A percentile compares a stretch with the other conserved stretches of the same genome.
These are phyloP conservation scores for Pogonus chalceus DNA, from an alignment of 1,140 invertebrate species.

Conservation along the genomic window DNA sequence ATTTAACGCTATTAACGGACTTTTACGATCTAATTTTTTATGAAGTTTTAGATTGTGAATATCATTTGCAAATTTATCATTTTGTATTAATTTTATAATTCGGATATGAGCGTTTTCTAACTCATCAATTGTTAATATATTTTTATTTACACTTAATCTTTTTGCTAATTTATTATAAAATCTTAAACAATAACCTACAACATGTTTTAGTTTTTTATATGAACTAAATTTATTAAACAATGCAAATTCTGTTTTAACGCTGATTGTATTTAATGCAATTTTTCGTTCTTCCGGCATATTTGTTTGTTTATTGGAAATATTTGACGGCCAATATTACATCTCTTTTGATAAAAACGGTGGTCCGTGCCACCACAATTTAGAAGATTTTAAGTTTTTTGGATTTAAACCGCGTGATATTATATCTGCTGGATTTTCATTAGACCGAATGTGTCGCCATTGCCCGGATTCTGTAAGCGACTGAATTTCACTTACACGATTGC, in stretches of 20 bases:
- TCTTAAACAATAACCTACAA: too few relatives aligned
- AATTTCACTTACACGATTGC: conserved; percentile 22
- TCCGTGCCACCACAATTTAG: conserved; percentile 22
- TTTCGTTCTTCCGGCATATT: neutral
- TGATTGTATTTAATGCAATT: neutral
- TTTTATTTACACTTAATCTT: too few relatives aligned
- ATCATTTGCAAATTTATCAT: conserved; percentile 6
- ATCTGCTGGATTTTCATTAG: conserved; percentile 22
- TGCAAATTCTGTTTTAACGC: neutral
- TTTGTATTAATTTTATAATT: neutral
- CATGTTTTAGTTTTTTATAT: too few relatives aligned
- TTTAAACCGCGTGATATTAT: conserved; percentile 18
- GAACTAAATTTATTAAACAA: too few relatives aligned
- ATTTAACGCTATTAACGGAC: conserved; percentile 11
- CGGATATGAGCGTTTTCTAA: neutral
- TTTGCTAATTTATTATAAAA: neutral
- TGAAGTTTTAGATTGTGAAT: conserved; percentile 10
- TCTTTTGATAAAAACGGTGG: too few relatives aligned
- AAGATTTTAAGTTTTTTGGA: conserved; percentile 13
- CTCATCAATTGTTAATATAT: neutral
- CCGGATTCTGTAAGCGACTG: neutral
- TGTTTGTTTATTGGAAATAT: neutral
- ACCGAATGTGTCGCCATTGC: conserved; percentile 17
- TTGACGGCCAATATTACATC: too few relatives aligned
- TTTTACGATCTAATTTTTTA: too few relatives aligned